Evolutionary conservation across 2,888 invertebrate species (phyloP), one percentile per base, ranked within the genome.

Genomic region (Morpho achilles): DNA sequence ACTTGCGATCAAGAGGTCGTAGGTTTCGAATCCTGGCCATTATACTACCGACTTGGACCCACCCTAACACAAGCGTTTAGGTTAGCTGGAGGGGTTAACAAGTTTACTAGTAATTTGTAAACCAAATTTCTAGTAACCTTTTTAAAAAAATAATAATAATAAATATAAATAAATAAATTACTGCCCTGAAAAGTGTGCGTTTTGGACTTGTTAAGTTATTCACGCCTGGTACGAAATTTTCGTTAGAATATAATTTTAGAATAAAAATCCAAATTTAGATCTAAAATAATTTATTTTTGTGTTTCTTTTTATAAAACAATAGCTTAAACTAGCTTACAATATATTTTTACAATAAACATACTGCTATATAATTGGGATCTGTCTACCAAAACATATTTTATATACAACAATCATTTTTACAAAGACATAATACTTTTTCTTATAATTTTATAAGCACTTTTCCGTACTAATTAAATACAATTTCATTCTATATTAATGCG

Each of bases 201-300:
- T 16, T 16, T 16, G 16, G 16, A 16, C 16, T 16, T 16, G 16
- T 1, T 16, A 16, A 16, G 16, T 16, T 16, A 16, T 16, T 16
- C 16, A 16, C 16, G 16, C 16, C 16, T 16, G 16, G 16, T 16
- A 16, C 16, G 16, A 16, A 32, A 32, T 32, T 32, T 32, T 7
- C 45, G 4, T 45, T 45, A 43, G 9, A 7, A 3, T 9, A 43
- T 43, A 8, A 43, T 43, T 43, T 9, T 4, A 8, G 9, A 52
- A 44, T 23, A 53, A 3, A 41, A 54, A 54, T 23, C 4, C 47
- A 41, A 48, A 48, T 46, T 54, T 84, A 82, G 79, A 82, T 87
- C 88, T 90, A 89, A 89, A 90, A 90, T 90, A 90, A 84, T 89
- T 87, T 89, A 88, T 87, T 87, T 32, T 77, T 78, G 77, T 76